Evolutionary conservation across 1,140 invertebrate genomes (phyloP), one percentile per base, ranked within the genome.

Genomic region (Cardiocondyla obscurior): DNA sequence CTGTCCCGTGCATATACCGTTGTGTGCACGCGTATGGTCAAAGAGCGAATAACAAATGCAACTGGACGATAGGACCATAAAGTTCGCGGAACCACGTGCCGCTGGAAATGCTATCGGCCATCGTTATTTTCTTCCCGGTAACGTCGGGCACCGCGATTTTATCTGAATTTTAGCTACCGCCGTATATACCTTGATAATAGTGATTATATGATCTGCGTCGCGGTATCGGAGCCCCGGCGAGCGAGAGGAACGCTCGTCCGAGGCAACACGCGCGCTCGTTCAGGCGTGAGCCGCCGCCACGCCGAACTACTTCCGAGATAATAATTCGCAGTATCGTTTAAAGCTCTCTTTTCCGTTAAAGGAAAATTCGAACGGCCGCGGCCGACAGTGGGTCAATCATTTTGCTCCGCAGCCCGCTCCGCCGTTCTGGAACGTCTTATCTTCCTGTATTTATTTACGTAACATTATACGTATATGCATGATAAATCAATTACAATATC

Each of bases 51-150:
- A 62, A 76, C 33, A 25, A 51, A 79, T 44, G 81, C 67, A 65
- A 84, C 83, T 89, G 88, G 86, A 44, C 70, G 84, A 67, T 53
- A 19, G 58, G 25, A 83, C 67, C 67, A 70, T 87, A 83, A 89
- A 87, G 51, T 79, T 72, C 42, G 79, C 65, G 39, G 51, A 49
- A 57, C 36, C 42, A 81, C 77, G 82, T 82, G 82, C 74, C 82
- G 79, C 73, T 81, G 44, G 76, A 57, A 36, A 22, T 79, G 49
- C 44, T 44, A 28, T 22, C 73, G 49, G 8, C 55, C 49, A 51
- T 67, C 33, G 64, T 65, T 82, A 74, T 70, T 85, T 46, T 53
- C 60, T 87, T 87, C 44, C 64, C 30, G 42, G 58, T 88, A 84
- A 81, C 51, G 69, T 74, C 60, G n/a, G 53, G 7, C 55, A 60